phyloP scores from a whole-genome alignment of 1,140 invertebrate genomes.

The Camponotus vicinus region DNA sequence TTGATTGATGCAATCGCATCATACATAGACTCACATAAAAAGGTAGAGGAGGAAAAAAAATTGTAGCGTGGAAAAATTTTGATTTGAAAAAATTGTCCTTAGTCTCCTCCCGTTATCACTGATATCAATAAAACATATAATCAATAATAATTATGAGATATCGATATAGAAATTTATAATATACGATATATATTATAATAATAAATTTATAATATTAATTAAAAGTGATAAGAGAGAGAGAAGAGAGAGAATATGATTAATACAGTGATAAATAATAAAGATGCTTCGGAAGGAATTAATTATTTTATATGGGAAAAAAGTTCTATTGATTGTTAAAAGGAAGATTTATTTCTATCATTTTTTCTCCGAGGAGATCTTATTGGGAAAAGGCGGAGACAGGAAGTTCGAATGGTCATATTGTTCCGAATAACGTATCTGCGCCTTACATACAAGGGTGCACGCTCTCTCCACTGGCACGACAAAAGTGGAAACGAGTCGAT shows the following conservation, averaged over 20 bases:
- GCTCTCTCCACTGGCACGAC: slow-evolving; percentile 53
- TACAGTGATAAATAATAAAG: background rate
- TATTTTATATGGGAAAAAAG: background rate
- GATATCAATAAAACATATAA: background rate
- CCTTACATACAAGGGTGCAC: slow-evolving; percentile 47
- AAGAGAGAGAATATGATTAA: too few species aligned
- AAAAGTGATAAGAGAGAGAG: background rate
- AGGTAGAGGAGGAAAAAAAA: background rate
- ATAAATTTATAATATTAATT: slow-evolving; percentile 3
- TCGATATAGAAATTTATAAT: background rate
- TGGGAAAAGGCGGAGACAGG: slow-evolving; percentile 57
- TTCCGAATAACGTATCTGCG: slow-evolving; percentile 53
- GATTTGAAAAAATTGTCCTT: background rate
- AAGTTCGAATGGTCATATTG: slow-evolving; percentile 58
- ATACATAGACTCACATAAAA: background rate
- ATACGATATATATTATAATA: background rate
- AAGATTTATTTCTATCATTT: slow-evolving; percentile 11
- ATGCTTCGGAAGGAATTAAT: background rate
- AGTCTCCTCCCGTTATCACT: background rate
- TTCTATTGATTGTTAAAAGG: background rate
- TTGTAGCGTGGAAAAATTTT: background rate
- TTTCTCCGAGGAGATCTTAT: slow-evolving; percentile 1
- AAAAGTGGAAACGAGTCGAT: slow-evolving; percentile 73
- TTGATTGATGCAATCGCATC: slow-evolving; percentile 73
- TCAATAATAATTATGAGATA: background rate